Evolutionary conservation across 2,888 invertebrate genomes (phyloP).

Genomic region (Chirona hameri): DNA sequence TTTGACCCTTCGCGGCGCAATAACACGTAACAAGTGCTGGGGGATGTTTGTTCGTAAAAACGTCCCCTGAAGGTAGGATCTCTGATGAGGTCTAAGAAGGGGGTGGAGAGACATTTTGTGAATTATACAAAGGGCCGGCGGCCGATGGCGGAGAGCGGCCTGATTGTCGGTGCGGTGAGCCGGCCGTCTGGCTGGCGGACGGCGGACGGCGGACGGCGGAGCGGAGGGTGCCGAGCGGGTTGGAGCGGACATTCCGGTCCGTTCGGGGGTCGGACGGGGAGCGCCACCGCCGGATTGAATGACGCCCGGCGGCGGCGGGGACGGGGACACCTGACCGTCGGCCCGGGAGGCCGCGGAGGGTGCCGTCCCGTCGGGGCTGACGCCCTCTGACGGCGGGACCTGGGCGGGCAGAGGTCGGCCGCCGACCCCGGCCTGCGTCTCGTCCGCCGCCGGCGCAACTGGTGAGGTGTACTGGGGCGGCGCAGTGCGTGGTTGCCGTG

Average conservation of each 20-base stretch:
- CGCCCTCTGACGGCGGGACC: too few species aligned
- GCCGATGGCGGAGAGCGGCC: background rate
- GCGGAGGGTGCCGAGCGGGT: too few species aligned
- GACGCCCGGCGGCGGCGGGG: background rate
- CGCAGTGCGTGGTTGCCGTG: too few species aligned
- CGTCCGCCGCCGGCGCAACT: too few species aligned
- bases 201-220: background rate
- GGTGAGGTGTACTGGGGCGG: too few species aligned
- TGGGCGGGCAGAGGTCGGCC: too few species aligned
- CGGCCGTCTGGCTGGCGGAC: background rate
- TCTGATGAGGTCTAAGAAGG: conserved; percentile 8
- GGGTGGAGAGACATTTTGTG: conserved; percentile 13
- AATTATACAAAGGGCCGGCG: background rate
- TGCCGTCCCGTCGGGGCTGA: too few species aligned
- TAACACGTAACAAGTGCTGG: conserved; percentile 25
- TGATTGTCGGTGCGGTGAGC: background rate
- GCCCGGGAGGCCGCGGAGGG: too few species aligned
- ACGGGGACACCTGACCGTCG: background rate
- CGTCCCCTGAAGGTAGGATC: background rate
- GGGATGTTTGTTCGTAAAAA: conserved; percentile 22
- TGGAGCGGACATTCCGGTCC: background rate
- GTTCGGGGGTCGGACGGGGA: background rate
- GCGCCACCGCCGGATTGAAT: background rate
- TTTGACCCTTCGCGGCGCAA: conserved; percentile 1
- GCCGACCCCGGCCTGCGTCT: too few species aligned